phyloP scores from a whole-genome alignment of 2,797 vertebrate genomes.

The Parambassis ranga region DNA sequence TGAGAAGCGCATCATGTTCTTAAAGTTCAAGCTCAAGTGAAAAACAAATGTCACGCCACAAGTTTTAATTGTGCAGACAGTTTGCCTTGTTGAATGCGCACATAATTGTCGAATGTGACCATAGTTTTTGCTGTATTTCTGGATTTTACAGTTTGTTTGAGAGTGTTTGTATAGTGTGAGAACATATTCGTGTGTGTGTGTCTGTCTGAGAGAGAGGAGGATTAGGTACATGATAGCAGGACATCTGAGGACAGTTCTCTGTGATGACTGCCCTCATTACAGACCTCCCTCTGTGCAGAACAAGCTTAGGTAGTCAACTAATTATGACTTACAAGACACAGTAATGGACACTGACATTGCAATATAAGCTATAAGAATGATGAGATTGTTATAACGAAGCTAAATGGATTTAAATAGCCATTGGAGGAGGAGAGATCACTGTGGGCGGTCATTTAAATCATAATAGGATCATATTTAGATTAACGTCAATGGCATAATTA shows the following conservation, averaged over 20 bases:
- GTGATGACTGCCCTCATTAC: slow-evolving; percentile 45
- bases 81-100: background rate
- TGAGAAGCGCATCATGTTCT: background rate
- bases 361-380: slow-evolving; percentile 34
- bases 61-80: background rate
- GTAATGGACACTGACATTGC: slow-evolving; percentile 46
- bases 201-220: background rate
- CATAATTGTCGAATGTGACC: background rate
- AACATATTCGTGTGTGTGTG: background rate
- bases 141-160: background rate
- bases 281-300: slow-evolving; percentile 36
- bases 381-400: slow-evolving; percentile 54
- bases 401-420: slow-evolving; percentile 31
- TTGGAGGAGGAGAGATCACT: slow-evolving; percentile 7
- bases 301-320: slow-evolving; percentile 48
- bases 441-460: slow-evolving; percentile 13
- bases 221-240: slow-evolving; percentile 25
- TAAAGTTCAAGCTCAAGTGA: slow-evolving; percentile 8
- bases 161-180: background rate
- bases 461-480: slow-evolving; percentile 6
- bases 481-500: slow-evolving; percentile 19
- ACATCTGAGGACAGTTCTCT: slow-evolving; percentile 43
- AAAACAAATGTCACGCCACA: slow-evolving; percentile 28
- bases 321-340: slow-evolving; percentile 35
- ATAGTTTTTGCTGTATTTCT: background rate